Percentiles rank a stretch among this genome's conserved stretches.
These are phyloP conservation scores for Ectemnius continuus DNA, from an alignment of 2,888 invertebrate genomes.

Conservation along the genomic window DNA sequence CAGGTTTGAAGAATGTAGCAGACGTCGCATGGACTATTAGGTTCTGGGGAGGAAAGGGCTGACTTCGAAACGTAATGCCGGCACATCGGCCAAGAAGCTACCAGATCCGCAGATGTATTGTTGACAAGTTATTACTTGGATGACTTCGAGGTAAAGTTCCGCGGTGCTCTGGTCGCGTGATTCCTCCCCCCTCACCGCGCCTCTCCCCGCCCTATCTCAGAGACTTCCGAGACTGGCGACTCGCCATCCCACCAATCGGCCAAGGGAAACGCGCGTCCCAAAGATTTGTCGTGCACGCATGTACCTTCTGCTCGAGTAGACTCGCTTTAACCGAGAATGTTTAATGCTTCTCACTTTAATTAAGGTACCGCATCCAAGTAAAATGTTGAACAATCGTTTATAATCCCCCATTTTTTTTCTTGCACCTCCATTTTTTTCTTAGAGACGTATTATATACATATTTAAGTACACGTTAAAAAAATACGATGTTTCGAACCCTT, in stretches of 20 bases:
- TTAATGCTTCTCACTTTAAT: too few species aligned
- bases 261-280: slow-evolving; percentile 32
- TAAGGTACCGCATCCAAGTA: too few species aligned
- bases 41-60: slow-evolving; percentile 9
- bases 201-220: too few species aligned
- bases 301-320: too few species aligned
- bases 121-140: slow-evolving; percentile 55
- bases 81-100: slow-evolving; percentile 23
- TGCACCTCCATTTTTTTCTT: too few species aligned
- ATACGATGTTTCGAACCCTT: too few species aligned
- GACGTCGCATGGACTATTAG: slow-evolving; percentile 46
- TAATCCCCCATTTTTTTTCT: too few species aligned
- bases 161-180: slow-evolving; percentile 34
- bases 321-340: background rate
- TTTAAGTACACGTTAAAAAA: too few species aligned
- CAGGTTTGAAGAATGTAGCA: slow-evolving; percentile 31
- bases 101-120: slow-evolving; percentile 34
- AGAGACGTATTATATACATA: too few species aligned
- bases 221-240: background rate
- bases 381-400: too few species aligned
- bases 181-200: too few species aligned
- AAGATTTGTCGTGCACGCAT: slow-evolving; percentile 26
- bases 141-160: slow-evolving; percentile 46
- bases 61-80: slow-evolving; percentile 25
- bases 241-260: slow-evolving; percentile 16